A percentile compares a stretch with the other conserved stretches of the same genome.
phyloP scores from a whole-genome alignment of 2,797 vertebrate genomes.

The Ataeniobius toweri region DNA sequence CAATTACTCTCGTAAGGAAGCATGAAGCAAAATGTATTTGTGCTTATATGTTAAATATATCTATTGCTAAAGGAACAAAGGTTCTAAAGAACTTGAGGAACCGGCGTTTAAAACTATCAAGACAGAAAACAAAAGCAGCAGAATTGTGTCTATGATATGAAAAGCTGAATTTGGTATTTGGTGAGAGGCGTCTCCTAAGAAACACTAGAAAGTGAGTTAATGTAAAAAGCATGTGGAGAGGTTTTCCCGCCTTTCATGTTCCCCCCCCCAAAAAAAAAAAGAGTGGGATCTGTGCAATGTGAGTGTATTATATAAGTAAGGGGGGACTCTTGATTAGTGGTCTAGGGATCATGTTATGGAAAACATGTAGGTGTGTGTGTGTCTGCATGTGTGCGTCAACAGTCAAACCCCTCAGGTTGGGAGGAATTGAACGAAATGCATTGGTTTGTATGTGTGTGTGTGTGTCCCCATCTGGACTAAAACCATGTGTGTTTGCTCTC shows the following conservation, averaged over 20 bases:
- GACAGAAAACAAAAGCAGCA: background rate
- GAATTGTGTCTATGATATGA: background rate
- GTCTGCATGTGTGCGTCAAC: constrained; percentile 27
- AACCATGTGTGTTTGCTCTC: constrained; percentile 71
- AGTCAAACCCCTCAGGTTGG: constrained; percentile 54
- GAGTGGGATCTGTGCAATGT: constrained; percentile 34
- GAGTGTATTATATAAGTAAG: constrained; percentile 32
- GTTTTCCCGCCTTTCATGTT: constrained; percentile 61
- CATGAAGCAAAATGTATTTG: background rate
- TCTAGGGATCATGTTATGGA: constrained; percentile 62
- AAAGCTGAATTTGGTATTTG: background rate
- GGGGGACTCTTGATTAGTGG: constrained; percentile 61
- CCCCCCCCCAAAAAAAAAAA: constrained; percentile 16
- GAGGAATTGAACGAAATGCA: constrained; percentile 39
- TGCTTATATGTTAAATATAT: background rate
- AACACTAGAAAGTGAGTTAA: constrained; percentile 45
- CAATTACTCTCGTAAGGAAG: background rate
- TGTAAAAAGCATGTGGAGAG: constrained; percentile 68
- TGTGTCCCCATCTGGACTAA: constrained; percentile 39
- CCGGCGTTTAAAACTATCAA: background rate
- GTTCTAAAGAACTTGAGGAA: background rate
- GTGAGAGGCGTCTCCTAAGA: constrained; percentile 2
- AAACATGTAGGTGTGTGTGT: constrained; percentile 27
- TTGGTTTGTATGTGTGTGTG: constrained; percentile 1
- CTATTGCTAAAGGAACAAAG: background rate